Evolutionary conservation across 2,797 vertebrate genomes (phyloP).

Genomic region (Discoglossus pictus): DNA sequence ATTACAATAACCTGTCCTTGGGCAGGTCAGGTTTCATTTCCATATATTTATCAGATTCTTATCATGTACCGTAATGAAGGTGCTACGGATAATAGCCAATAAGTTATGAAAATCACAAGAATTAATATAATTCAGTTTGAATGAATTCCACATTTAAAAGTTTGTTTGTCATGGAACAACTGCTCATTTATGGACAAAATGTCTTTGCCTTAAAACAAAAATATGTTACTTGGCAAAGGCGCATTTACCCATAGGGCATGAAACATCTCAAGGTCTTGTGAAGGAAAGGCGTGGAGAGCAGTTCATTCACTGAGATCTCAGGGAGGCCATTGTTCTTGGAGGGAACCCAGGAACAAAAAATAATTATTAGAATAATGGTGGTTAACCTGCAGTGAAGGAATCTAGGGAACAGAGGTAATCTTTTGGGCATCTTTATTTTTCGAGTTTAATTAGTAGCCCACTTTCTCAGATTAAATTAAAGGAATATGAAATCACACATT

Average conservation of each 20-base stretch:
- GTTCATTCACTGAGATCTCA: background rate
- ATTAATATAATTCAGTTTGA: too few relatives aligned
- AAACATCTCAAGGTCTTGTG: constrained; percentile 10
- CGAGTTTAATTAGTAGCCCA: too few relatives aligned
- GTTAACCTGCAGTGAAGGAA: background rate
- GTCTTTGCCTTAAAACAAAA: constrained; percentile 7
- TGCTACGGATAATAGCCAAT: too few relatives aligned
- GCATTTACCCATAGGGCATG: background rate
- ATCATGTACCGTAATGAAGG: too few relatives aligned
- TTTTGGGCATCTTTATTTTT: too few relatives aligned
- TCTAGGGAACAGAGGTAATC: background rate
- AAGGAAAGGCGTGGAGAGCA: background rate
- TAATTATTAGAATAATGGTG: background rate
- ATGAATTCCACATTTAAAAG: background rate
- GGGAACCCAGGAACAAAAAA: background rate
- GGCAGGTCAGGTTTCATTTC: too few relatives aligned
- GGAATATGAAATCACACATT: too few relatives aligned
- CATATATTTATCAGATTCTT: too few relatives aligned
- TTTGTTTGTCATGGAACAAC: background rate
- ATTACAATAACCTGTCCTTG: too few relatives aligned
- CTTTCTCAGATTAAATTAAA: too few relatives aligned
- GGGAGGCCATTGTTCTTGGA: constrained; percentile 4
- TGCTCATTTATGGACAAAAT: background rate
- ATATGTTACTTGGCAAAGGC: background rate
- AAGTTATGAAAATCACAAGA: too few relatives aligned